Base-by-base conservation (phyloP, 2,797 vertebrate genomes). In the Acomys russatus region DNA sequence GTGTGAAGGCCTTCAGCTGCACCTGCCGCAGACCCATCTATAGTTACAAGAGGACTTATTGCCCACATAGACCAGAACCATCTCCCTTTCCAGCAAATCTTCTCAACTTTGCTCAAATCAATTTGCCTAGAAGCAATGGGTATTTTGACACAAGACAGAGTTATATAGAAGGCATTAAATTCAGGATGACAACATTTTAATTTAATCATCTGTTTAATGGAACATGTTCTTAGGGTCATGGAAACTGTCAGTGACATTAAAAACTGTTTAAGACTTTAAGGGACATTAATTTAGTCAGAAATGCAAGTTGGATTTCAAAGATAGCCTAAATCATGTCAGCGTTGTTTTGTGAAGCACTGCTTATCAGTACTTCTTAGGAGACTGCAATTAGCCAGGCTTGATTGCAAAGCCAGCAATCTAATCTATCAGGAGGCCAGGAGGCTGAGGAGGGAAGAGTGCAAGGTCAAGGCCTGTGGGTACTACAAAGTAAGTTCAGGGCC, bases 151-250 rank as follows among this genome's bases (percentile, higher is more conserved):
- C 59, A 85, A 87, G 77, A 59, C 61, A 63, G 68, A 33, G 54
- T 14, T 91, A 70, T 66, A 51, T n/a, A 71, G 44, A 76, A 93
- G 78, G 54, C 85, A 54, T 92, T 96, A 82, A 94, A 86, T 68
- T 76, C 61, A 59, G 44, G 71, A 71, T 80, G 92, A 78, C 86
- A 91, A 56, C 70, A 76, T 92, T 94, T 94, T 94, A 97, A 71
- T 66, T 94, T 93, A 96, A 96, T 94, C 82, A 66, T 54, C 90
- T 96, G 80, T 92, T 96, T 96, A 97, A 94, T 90, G 87, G 97
- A 63, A 83, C 59, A 87, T n/a, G 88, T 91, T 93, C 64, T 35
- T 28, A 49, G 70, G 96, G 95, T 96, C 97, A 83, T 66, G 59
- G 78, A 71, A 88, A 92, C 73, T 74, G 38, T 85, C 90, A 74